These are phyloP conservation scores for Drosophila repleta DNA, from an alignment of 1,140 invertebrate genomes.

Conservation along the genomic window DNA sequence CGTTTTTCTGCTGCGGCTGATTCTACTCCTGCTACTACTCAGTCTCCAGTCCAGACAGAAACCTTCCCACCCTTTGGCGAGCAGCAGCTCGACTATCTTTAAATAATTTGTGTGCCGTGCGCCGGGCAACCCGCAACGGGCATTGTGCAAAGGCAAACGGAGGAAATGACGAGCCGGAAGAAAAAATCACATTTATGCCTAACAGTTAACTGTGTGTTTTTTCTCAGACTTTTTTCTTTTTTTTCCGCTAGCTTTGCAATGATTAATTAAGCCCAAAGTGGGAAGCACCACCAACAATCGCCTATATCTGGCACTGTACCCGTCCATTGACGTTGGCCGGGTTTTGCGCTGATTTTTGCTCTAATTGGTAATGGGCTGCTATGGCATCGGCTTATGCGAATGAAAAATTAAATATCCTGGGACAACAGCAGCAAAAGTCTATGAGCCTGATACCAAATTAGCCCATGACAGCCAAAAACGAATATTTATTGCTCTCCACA, in stretches of 20 bases:
- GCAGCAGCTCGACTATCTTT: slow-evolving; percentile 56
- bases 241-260: slow-evolving; percentile 61
- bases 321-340: slow-evolving; percentile 33
- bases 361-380: slow-evolving; percentile 23
- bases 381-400: slow-evolving; percentile 19
- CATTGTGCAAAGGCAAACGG: slow-evolving; percentile 48
- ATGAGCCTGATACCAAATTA: not conserved
- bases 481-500: not conserved
- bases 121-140: slow-evolving; percentile 56
- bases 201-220: slow-evolving; percentile 48
- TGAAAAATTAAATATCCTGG: slow-evolving; percentile 29
- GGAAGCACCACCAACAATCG: slow-evolving; percentile 29
- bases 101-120: slow-evolving; percentile 74
- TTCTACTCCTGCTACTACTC: slow-evolving; percentile 6
- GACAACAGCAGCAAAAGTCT: not conserved
- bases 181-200: slow-evolving; percentile 73
- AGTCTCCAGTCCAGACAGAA: no score
- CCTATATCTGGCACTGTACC: slow-evolving; percentile 7
- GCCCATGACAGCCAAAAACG: not conserved
- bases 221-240: not conserved
- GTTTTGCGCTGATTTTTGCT: slow-evolving; percentile 1
- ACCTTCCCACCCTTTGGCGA: not conserved
- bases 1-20: not conserved
- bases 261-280: slow-evolving; percentile 74
- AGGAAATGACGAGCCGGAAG: slow-evolving; percentile 28